Conservation (phyloP, 2,113 vertebrate genomes). For the Glaucidium brasilianum region DNA sequence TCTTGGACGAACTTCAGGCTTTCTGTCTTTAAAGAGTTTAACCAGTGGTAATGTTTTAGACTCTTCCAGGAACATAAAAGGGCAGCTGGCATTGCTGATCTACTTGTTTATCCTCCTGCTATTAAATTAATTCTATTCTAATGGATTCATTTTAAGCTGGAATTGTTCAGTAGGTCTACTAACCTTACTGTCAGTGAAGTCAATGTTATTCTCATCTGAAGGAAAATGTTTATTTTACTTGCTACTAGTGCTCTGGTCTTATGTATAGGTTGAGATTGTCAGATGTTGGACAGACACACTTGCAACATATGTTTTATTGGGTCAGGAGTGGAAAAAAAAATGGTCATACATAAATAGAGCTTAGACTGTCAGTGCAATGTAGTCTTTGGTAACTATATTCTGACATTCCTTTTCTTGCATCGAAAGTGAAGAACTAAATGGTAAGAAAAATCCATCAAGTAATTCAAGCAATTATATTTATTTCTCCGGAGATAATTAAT, state of each 20-base stretch:
- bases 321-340: neutral
- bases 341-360: neutral
- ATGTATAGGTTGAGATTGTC: neutral
- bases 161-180: neutral
- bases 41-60: neutral
- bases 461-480: neutral
- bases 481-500: conserved; percentile 27
- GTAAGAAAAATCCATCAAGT: neutral
- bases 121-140: neutral
- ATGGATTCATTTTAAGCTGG: neutral
- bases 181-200: neutral
- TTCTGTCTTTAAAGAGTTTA: neutral
- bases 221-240: neutral
- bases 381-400: neutral
- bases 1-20: neutral
- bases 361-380: neutral
- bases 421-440: neutral
- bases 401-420: neutral
- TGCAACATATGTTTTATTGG: neutral
- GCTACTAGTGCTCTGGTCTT: neutral
- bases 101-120: neutral
- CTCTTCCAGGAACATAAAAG: neutral
- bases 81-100: neutral
- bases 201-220: neutral
- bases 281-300: neutral